Base-by-base conservation (phyloP, 2,797 vertebrate species). In the Poliocrania exsul region DNA sequence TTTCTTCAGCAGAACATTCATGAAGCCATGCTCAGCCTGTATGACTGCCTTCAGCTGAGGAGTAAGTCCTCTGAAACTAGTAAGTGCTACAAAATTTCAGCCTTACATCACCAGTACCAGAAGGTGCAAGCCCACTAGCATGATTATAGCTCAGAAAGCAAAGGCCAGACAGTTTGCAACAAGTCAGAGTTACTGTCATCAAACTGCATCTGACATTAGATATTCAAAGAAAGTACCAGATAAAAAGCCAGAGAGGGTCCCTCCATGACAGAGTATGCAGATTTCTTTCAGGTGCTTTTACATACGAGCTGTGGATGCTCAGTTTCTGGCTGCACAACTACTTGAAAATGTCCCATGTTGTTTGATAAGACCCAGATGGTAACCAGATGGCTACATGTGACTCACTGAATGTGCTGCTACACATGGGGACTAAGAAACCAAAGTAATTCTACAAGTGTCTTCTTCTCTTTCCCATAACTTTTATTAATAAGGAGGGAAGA, bases 371-470 rank as follows among this genome's bases (percentile, higher is more conserved):
- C 70, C 81, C 96, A 96, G 87, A 93, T 94, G 93, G 94, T 56
- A 92, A 87, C 89, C 95, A 96, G 92, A 96, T 96, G 95, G 95
- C 86, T 93, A n/a, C 65, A 83, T 83, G 72, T 86, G 91, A 95
- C 58, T 88, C 88, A 78, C 58, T 72, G 84, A 61, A 97, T 94
- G 65, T 35, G 37, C 84, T 92, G 54, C 72, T 62, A 78, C 54
- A 94, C 42, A 56, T 0, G 0, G 10, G 44, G 87, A 69, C 38
- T 78, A 66, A 92, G 77, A 83, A 95, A 78, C 50, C 3, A 2
- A 77, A 92, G 19, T 33, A 81, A 75, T 18, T 58, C 79, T 90
- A 69, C 49, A 82, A 92, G 85, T 29, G 62, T 46, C 28, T 92
- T 57, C 50, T 50, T 79, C 47, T 90, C 71, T 85, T 92, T 78